Evolutionary conservation across 2,888 invertebrate genomes (phyloP).

Genomic region (Oxycera nigricornis): DNA sequence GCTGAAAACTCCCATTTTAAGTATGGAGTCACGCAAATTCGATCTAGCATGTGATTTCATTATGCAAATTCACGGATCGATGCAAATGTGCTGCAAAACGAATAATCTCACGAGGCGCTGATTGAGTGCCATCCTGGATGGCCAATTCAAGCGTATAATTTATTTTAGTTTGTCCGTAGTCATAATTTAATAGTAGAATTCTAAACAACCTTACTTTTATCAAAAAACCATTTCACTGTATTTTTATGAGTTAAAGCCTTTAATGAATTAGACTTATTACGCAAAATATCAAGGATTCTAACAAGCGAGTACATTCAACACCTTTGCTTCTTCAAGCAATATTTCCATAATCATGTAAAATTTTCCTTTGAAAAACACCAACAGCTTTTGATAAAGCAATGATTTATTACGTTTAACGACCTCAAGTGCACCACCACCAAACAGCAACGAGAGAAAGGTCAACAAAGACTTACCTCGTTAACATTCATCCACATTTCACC

Average conservation of each 20-base stretch:
- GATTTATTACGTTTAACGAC: background rate
- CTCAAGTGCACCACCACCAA: background rate
- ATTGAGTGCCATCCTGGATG: constrained; percentile 8
- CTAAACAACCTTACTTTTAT: too few relatives aligned
- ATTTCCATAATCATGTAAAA: too few relatives aligned
- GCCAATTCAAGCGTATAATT: background rate
- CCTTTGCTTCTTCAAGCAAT: background rate
- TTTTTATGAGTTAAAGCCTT: too few relatives aligned
- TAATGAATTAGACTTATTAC: too few relatives aligned
- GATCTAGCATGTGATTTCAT: constrained; percentile 46
- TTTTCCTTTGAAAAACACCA: background rate
- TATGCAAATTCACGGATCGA: constrained; percentile 45
- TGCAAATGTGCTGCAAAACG: constrained; percentile 37
- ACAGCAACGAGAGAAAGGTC: background rate
- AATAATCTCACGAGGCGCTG: background rate
- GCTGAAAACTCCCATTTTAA: constrained; percentile 34
- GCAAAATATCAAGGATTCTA: too few relatives aligned
- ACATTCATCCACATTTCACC: background rate
- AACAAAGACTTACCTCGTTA: constrained; percentile 10
- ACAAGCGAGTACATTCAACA: too few relatives aligned
- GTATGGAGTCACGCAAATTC: constrained; percentile 46
- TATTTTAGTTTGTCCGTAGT: constrained; percentile 7
- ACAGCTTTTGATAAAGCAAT: background rate
- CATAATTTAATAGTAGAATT: background rate
- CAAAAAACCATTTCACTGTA: too few relatives aligned